Evolutionary conservation across 2,888 invertebrate species (phyloP), one percentile per base, ranked within the genome.

Genomic region (Ormyrus nitidulus): DNA sequence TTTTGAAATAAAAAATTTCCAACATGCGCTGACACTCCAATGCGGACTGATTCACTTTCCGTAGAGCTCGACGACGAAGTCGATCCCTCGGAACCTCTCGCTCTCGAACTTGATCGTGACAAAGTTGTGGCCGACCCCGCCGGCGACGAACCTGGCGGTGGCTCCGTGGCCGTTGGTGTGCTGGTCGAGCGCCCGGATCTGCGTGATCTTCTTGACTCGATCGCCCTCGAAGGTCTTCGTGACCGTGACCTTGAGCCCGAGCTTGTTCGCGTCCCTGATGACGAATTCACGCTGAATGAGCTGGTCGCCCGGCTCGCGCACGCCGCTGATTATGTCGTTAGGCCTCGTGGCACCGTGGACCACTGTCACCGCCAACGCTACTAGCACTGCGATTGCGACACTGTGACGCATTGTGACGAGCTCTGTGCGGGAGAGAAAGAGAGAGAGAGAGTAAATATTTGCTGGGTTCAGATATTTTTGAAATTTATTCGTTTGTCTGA

Each of bases 81-180:
- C 71, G 11, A 81, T 81, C 4, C 44, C 69, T 1, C 79, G 81
- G 56, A 76, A 79, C 34, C 77, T 54, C 13, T 81, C 61, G 56
- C 81, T 81, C 34, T 79, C 77, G 53, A 81, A 81, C 19, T 64
- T 79, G 5, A 81, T 11, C 13, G 81, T 81, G 51, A 81, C 79
- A 51, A 69, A 81, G 11, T 51, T 53, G n/a, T 44, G 66, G 19
- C 79, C 79, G 11, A 77, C 71, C 3, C 81, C 81, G 19, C 81
- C 81, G 8, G 81, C 65, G 9, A 79, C 2, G 1, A 77, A 19
- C 5, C 0, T 64, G 0, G 81, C 68, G 8, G 19, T 79, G 8
- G 81, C 81, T 9, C 81, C 81, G 13, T 77, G 65, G 3, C 70
- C 81, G n/a, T 79, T 81, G 10, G 46, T 46, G 10, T 79, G 72